phyloP scores from a whole-genome alignment of 2,113 vertebrate genomes.

The Heloderma charlesbogerti region DNA sequence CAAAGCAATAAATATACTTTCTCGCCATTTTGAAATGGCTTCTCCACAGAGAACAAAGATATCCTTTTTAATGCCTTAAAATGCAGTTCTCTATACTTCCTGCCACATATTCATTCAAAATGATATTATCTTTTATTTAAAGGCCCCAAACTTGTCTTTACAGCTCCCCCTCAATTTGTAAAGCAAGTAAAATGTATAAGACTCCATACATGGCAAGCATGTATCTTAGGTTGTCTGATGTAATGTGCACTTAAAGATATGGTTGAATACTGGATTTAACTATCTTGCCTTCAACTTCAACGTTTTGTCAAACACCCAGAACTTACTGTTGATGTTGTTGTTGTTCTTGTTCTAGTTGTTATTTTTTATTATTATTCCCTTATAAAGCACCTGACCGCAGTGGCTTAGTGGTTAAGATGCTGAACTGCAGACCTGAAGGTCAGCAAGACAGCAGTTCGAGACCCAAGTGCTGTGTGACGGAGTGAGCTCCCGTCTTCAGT shows the following conservation, averaged over 20 bases:
- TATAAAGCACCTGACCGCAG: no score
- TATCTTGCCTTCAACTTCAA: not conserved
- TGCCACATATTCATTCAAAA: not conserved
- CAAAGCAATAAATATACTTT: no score
- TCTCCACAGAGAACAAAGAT: not conserved
- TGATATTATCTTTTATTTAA: not conserved
- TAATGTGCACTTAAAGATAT: not conserved
- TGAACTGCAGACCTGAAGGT: no score
- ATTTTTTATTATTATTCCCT: no score
- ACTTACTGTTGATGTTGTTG: no score
- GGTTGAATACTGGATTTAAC: not conserved
- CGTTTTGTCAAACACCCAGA: not conserved
- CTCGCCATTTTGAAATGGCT: not conserved
- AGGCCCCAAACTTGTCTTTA: not conserved
- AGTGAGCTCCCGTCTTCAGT: no score
- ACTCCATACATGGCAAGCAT: not conserved
- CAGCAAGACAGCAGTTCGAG: no score
- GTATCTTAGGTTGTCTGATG: not conserved
- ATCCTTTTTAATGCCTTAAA: not conserved
- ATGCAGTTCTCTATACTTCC: not conserved
- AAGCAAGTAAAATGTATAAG: not conserved
- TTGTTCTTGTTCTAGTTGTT: no score
- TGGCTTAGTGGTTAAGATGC: no score
- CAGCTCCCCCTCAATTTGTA: not conserved
- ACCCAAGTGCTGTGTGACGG: no score